phyloP scores from a whole-genome alignment of 2,797 vertebrate species.

The Melanotaenia boesemani region DNA sequence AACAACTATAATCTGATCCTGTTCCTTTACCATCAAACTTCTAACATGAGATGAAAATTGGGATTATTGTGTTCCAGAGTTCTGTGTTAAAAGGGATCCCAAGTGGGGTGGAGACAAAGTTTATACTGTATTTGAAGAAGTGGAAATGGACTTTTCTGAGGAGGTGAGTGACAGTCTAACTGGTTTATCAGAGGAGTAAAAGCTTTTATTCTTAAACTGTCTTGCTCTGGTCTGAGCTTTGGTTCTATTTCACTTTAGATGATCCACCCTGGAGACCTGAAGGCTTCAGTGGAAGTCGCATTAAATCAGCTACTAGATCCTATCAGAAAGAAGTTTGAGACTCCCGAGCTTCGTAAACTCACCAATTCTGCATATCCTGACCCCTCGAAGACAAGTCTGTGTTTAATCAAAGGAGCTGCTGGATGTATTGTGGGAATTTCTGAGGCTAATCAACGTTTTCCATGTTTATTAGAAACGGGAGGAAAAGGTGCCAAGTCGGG shows the following conservation, averaged over 20 bases:
- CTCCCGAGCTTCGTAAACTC: constrained; percentile 90
- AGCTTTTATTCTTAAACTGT: fast-evolving
- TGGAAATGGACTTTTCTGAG: constrained; percentile 93
- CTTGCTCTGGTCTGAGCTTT: neutral
- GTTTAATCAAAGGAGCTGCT: neutral
- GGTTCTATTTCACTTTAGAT: constrained; percentile 71
- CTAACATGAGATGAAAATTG: neutral
- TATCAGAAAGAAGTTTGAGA: constrained; percentile 94
- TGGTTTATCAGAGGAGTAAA: neutral
- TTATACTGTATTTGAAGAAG: constrained; percentile 86
- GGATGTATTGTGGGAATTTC: neutral
- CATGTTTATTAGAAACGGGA: constrained; percentile 80
- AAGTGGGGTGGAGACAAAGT: constrained; percentile 96
- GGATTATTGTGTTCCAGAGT: constrained; percentile 81
- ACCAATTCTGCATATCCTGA: constrained; percentile 88
- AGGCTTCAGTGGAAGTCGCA: constrained; percentile 92
- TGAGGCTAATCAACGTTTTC: neutral
- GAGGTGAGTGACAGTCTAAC: constrained; percentile 81
- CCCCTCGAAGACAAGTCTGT: constrained; percentile 89
- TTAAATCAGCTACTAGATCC: constrained; percentile 94
- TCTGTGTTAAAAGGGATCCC: constrained; percentile 91
- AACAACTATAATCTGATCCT: neutral
- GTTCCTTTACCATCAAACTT: neutral
- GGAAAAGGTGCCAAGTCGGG: constrained; percentile 85
- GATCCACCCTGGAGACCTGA: constrained; percentile 96